phyloP scores from a whole-genome alignment of 2,113 vertebrate species.

The Capricornis sumatraensis region DNA sequence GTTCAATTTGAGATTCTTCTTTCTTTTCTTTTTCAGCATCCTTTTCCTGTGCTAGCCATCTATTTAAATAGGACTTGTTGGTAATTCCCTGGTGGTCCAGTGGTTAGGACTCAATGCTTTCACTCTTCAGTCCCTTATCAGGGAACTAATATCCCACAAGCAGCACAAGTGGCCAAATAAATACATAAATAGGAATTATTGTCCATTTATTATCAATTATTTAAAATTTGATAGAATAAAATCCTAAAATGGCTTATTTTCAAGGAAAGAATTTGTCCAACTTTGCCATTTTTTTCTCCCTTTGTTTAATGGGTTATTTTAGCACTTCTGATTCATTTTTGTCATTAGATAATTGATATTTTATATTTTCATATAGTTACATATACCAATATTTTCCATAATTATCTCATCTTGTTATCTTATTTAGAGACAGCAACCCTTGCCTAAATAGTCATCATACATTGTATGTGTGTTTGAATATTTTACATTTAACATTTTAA shows the following conservation, averaged over 20 bases:
- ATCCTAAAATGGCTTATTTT: not conserved
- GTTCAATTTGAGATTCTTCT: not conserved
- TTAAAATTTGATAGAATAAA: not conserved
- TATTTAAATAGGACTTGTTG: not conserved
- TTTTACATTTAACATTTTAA: not conserved
- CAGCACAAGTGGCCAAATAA: not conserved
- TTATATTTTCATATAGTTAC: not conserved
- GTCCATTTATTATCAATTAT: not conserved
- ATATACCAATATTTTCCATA: not conserved
- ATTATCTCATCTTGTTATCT: not conserved
- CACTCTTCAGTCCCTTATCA: not conserved
- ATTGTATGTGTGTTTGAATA: not conserved
- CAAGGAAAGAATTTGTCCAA: not conserved
- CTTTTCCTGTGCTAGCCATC: not conserved
- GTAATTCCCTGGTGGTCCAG: not conserved
- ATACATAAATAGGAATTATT: not conserved
- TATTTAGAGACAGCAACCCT: not conserved
- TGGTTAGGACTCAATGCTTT: not conserved
- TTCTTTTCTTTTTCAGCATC: not conserved
- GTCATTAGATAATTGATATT: not conserved
- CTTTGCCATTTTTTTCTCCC: not conserved
- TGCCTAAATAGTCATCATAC: not conserved
- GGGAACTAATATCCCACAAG: not conserved
- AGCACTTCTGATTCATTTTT: not conserved
- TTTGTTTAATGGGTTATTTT: not conserved